A percentile compares a stretch with the other conserved stretches of the same genome.
Evolutionary conservation across 2,888 invertebrate genomes (phyloP).

Genomic region (Lingula anatina): DNA sequence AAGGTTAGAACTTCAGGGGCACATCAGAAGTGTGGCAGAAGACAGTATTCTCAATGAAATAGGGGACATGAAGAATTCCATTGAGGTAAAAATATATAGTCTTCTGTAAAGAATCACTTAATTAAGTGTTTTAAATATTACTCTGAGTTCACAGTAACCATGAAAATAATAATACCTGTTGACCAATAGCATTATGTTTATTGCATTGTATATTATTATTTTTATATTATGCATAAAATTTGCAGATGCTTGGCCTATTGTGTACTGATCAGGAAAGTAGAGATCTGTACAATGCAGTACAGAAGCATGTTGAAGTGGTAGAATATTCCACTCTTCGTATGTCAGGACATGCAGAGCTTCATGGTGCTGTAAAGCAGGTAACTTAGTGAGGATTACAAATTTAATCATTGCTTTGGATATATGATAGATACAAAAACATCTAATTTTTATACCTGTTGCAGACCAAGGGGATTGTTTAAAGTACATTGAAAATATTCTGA

Average conservation of each 20-base stretch:
- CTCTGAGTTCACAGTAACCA: no score
- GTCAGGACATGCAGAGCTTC: conserved; percentile 56
- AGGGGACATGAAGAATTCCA: conserved; percentile 50
- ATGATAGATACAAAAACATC: no score
- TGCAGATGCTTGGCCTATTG: conserved; percentile 54
- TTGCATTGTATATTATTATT: background rate
- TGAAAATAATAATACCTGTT: no score
- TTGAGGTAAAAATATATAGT: no score
- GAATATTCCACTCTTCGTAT: conserved; percentile 53
- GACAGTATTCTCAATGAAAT: conserved; percentile 58
- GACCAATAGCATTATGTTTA: background rate
- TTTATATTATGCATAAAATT: no score
- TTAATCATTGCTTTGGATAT: no score
- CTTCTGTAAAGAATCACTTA: no score
- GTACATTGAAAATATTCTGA: no score
- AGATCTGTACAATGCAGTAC: conserved; percentile 56
- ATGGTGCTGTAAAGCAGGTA: conserved; percentile 59
- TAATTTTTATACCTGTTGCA: no score
- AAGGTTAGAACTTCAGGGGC: conserved; percentile 58
- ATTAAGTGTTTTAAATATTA: no score
- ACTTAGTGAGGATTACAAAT: no score
- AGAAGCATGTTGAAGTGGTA: conserved; percentile 55
- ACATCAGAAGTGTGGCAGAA: conserved; percentile 60
- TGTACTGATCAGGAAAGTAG: conserved; percentile 57
- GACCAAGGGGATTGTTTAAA: no score